These are phyloP conservation scores for Hylaeus volcanicus DNA, from an alignment of 1,140 invertebrate species.

Conservation along the genomic window DNA sequence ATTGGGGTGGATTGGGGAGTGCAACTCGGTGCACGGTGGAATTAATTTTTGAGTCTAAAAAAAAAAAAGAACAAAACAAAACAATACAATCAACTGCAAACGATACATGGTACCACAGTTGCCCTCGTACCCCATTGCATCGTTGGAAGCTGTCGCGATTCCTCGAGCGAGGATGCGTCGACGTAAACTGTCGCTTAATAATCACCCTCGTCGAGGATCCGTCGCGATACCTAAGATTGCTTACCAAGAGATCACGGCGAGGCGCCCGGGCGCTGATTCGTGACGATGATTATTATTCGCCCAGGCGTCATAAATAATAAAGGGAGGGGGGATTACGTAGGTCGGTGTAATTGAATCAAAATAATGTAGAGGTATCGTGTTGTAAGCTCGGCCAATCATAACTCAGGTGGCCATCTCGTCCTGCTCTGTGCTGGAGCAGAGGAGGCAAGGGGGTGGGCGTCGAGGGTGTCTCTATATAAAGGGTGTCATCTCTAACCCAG, in stretches of 20 bases:
- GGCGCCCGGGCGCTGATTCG: constrained; percentile 4
- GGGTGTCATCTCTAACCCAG: constrained; percentile 74
- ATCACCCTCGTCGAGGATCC: background rate
- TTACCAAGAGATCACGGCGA: background rate
- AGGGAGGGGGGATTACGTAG: constrained; percentile 69
- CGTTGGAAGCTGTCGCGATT: too few relatives aligned
- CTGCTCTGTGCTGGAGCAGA: background rate
- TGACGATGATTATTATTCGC: constrained; percentile 66
- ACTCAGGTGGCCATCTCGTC: constrained; percentile 72
- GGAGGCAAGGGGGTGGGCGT: constrained; percentile 49
- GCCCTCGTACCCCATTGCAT: too few relatives aligned
- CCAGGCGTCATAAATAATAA: constrained; percentile 69
- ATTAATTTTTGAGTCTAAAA: too few relatives aligned
- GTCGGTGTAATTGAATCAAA: constrained; percentile 76
- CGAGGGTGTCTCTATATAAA: constrained; percentile 76
- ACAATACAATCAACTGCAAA: too few relatives aligned
- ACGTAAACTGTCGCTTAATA: too few relatives aligned
- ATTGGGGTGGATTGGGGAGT: too few relatives aligned
- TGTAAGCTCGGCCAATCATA: constrained; percentile 74
- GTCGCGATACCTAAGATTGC: too few relatives aligned
- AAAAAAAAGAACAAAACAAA: too few relatives aligned
- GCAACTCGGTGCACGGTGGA: too few relatives aligned
- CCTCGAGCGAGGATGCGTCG: too few relatives aligned
- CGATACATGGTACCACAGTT: too few relatives aligned
- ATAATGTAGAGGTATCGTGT: constrained; percentile 76